phyloP scores from a whole-genome alignment of 2,113 vertebrate species.

The Hyperopisus bebe region DNA sequence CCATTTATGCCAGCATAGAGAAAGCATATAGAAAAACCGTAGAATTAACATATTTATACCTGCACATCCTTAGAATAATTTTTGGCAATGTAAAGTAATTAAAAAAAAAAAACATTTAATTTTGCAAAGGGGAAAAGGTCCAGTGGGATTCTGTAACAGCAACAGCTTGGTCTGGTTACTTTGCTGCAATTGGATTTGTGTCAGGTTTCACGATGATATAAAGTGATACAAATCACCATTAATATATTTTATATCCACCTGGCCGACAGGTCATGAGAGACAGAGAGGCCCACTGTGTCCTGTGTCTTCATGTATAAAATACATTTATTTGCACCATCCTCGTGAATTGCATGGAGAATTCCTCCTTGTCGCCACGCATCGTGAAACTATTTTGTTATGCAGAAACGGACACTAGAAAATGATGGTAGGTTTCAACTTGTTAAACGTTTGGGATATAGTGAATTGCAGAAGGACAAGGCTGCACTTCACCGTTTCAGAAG shows the following conservation, averaged over 20 bases:
- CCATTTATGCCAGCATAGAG: neutral
- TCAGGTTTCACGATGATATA: neutral
- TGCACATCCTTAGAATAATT: neutral
- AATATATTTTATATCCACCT: neutral
- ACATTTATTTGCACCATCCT: neutral
- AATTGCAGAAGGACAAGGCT: neutral
- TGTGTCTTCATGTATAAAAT: neutral
- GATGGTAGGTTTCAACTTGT: neutral
- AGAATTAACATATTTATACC: neutral
- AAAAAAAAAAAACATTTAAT: neutral
- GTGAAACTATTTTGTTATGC: neutral
- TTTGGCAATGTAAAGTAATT: neutral
- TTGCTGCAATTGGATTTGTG: neutral
- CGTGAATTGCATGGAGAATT: neutral
- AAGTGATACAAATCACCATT: neutral
- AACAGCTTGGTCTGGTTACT: neutral
- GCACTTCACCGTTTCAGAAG: neutral
- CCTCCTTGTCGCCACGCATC: neutral
- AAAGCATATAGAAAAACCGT: neutral
- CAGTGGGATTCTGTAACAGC: neutral
- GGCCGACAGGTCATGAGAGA: neutral
- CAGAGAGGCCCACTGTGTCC: neutral
- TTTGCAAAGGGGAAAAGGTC: neutral
- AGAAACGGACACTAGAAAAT: neutral
- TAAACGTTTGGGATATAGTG: neutral